Evolutionary conservation across 2,113 vertebrate genomes (phyloP), one percentile per base, ranked within the genome.

Genomic region (Ramphastos sulfuratus): DNA sequence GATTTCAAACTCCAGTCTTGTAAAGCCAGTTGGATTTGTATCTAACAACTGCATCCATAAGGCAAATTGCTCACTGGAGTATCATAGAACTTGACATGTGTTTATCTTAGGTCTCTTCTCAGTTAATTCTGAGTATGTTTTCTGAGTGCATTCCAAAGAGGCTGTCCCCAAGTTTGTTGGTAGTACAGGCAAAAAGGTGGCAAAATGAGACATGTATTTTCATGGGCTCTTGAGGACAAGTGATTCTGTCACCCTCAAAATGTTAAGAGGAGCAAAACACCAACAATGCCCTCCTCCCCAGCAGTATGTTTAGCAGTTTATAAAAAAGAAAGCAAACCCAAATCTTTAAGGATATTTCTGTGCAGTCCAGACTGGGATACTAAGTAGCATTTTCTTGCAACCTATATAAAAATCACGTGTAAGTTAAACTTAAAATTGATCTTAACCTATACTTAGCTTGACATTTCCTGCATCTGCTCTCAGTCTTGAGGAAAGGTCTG

Each of bases 401-500:
- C 46, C 8, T 25, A 0, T 6, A 1, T 19, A 28, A 46, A 35
- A 35, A 21, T 9, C 1, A 2, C 64, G 19, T 1, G 0, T 37
- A 72, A 90, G 16, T 60, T 61, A 72, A 77, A 46, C 17, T 74
- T 8, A 44, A 52, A 69, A 35, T 42, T 19, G 14, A 17, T 64
- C 42, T 85, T 56, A 28, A 33, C 7, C 10, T 61, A 8, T 31
- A 37, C 28, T 39, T 67, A 24, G 27, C 17, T 58, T 82, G 37
- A 60, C 31, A 23, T 15, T 85, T 93, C 50, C 25, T 31, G 12
- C 19, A 33, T 87, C 23, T 75, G 4, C 52, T 82, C 35, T 60
- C 33, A 72, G 44, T 33, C 33, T 21, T 64, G 33, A 82, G 31
- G 8, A 67, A 76, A 59, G 16, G 1, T 31, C 78, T 67, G 18